Evolutionary conservation across 2,113 vertebrate genomes (phyloP), one percentile per base, ranked within the genome.

Genomic region (Triplophysa rosa): DNA sequence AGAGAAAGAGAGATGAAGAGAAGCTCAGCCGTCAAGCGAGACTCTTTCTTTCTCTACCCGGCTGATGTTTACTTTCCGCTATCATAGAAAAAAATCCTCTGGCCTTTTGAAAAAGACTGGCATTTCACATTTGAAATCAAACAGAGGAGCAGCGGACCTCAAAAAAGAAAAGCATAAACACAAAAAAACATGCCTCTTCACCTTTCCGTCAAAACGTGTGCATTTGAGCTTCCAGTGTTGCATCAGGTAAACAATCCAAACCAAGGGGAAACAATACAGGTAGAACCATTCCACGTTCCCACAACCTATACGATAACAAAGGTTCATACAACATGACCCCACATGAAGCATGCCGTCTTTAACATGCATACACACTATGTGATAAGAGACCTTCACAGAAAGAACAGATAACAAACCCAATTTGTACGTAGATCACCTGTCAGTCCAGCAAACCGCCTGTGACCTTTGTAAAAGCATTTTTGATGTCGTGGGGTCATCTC

Each of bases 1-100:
- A 56, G 24, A 40, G 66, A 62, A 63, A 29, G 49, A 54, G 12
- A 54, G 78, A 83, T 79, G 64, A 70, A 78, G 84, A 66, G 58
- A 77, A 71, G 62, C 23, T 42, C 49, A 68, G 21, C 9, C 8
- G 16, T 70, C 49, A 56, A n/a, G 29, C 1, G 1, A 56, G 24
- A 59, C 45, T 64, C 24, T 66, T 76, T 54, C 61, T 47, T 62
- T 64, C 11, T 69, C 4, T 49, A 26, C 1, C 23, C 49, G 24
- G 2, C 16, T 47, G 66, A 5, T 17, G 19, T 61, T 78, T 78
- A 13, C 58, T 47, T 52, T 24, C 7, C 10, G 33, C 49, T 3
- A 40, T 78, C 40, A 1, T 11, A 7, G 17, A 56, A n/a, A 37
- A 2, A 16, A 66, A 9, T 13, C 16, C 21, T 24, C 13, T 42